phyloP scores from a whole-genome alignment of 1,140 invertebrate species.

The Leptopilina clavipes region DNA sequence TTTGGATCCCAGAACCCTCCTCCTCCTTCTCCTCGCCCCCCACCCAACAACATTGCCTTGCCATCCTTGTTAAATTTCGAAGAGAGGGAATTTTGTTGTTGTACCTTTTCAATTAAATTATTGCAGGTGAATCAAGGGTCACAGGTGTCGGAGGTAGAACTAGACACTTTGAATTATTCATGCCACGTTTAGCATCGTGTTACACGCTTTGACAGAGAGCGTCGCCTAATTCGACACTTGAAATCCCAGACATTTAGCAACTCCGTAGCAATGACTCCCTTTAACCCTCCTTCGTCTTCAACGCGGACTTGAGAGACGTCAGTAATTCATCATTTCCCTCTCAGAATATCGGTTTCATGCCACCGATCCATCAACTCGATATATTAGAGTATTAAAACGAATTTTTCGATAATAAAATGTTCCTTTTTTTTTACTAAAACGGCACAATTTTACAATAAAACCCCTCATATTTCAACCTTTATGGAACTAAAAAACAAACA shows the following conservation, averaged over 20 bases:
- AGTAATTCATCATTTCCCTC: conserved; percentile 8
- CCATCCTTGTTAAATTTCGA: not conserved
- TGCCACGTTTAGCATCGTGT: conserved; percentile 63
- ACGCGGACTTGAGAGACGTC: conserved; percentile 5
- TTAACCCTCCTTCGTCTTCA: conserved; percentile 1
- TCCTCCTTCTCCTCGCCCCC: not conserved
- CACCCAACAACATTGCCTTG: too few species aligned
- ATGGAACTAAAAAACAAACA: too few species aligned
- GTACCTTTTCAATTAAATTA: conserved; percentile 49
- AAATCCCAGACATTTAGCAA: conserved; percentile 64
- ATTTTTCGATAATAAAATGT: too few species aligned
- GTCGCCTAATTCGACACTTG: conserved; percentile 68
- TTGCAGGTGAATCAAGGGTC: conserved; percentile 52
- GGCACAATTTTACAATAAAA: too few species aligned
- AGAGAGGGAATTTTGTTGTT: not conserved
- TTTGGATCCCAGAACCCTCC: not conserved
- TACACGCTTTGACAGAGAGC: conserved; percentile 67
- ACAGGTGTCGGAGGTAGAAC: conserved; percentile 58
- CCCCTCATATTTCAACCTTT: too few species aligned
- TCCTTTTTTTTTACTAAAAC: too few species aligned
- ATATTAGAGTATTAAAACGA: too few species aligned
- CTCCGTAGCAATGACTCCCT: not conserved
- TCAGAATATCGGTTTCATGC: not conserved
- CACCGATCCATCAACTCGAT: not conserved
- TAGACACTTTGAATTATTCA: conserved; percentile 67